These are phyloP conservation scores for Semotilus atromaculatus DNA, from an alignment of 2,797 vertebrate species.

Conservation along the genomic window DNA sequence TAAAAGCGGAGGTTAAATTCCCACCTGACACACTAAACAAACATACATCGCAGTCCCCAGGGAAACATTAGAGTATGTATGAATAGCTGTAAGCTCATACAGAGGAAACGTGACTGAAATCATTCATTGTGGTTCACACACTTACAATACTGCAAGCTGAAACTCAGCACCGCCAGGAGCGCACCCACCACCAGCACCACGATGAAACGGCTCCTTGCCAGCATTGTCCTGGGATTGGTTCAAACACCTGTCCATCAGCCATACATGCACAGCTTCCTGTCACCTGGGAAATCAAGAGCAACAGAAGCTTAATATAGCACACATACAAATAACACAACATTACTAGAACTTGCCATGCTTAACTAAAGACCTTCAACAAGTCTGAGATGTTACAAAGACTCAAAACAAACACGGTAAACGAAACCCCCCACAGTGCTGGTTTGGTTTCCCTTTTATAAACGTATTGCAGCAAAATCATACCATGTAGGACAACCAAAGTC, in stretches of 20 bases:
- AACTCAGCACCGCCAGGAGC: slow-evolving; percentile 59
- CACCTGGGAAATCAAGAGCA: slow-evolving; percentile 46
- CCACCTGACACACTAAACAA: slow-evolving; percentile 40
- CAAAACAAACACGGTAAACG: neutral
- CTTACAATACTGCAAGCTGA: slow-evolving; percentile 66
- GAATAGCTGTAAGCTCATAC: neutral
- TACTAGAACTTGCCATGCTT: neutral
- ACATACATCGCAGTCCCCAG: slow-evolving; percentile 59
- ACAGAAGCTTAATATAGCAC: slow-evolving; percentile 2
- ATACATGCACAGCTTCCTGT: slow-evolving; percentile 43
- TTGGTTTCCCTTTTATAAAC: slow-evolving; percentile 20
- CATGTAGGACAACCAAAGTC: neutral
- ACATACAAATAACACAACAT: neutral
- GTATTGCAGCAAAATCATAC: neutral
- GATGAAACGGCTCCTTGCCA: slow-evolving; percentile 61
- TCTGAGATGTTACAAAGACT: slow-evolving; percentile 3
- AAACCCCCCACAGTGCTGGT: neutral
- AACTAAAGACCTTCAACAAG: neutral
- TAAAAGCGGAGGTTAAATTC: neutral
- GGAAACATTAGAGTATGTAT: neutral
- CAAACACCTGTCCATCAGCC: slow-evolving; percentile 56
- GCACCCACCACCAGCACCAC: slow-evolving; percentile 59
- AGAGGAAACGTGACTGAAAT: slow-evolving; percentile 20
- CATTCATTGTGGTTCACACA: slow-evolving; percentile 58
- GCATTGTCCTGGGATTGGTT: slow-evolving; percentile 59